Percentiles rank a stretch among this genome's conserved stretches.
phyloP scores from a whole-genome alignment of 2,113 vertebrate species.

The Trematomus loennbergii region DNA sequence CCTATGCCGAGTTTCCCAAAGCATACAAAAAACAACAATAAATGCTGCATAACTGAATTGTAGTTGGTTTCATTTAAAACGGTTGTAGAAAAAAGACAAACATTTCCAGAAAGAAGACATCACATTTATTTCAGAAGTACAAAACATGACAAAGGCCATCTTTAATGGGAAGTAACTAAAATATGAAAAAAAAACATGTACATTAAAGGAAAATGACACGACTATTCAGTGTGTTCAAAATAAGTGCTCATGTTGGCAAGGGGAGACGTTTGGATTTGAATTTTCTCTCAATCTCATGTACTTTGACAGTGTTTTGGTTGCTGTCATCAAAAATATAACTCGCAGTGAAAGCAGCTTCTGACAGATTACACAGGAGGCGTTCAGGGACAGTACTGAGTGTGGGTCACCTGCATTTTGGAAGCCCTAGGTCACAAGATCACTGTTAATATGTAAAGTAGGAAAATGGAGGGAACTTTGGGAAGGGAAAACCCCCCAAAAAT shows the following conservation, averaged over 20 bases:
- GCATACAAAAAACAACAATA: conserved; percentile 86
- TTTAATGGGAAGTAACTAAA: conserved; percentile 28
- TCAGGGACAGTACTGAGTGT: no score
- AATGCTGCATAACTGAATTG: conserved; percentile 75
- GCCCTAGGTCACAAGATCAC: no score
- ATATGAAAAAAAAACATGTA: conserved; percentile 31
- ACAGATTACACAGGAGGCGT: no score
- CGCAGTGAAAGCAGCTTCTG: no score
- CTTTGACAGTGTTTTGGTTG: not conserved
- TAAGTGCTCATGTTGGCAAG: not conserved
- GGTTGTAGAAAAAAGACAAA: not conserved
- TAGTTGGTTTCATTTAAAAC: not conserved
- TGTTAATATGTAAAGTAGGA: no score
- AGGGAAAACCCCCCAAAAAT: no score
- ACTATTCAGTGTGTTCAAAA: not conserved
- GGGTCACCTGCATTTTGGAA: no score
- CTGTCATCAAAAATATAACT: no score
- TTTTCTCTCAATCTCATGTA: not conserved
- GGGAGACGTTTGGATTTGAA: not conserved
- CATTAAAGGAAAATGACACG: conserved; percentile 10
- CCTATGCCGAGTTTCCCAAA: conserved; percentile 91
- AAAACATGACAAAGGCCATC: conserved; percentile 67
- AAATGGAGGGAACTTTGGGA: no score
- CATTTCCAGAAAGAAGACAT: conserved; percentile 33
- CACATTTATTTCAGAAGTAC: conserved; percentile 67